Evolutionary conservation across 2,888 invertebrate genomes (phyloP), one percentile per base, ranked within the genome.

Genomic region (Fragum whitleyi): DNA sequence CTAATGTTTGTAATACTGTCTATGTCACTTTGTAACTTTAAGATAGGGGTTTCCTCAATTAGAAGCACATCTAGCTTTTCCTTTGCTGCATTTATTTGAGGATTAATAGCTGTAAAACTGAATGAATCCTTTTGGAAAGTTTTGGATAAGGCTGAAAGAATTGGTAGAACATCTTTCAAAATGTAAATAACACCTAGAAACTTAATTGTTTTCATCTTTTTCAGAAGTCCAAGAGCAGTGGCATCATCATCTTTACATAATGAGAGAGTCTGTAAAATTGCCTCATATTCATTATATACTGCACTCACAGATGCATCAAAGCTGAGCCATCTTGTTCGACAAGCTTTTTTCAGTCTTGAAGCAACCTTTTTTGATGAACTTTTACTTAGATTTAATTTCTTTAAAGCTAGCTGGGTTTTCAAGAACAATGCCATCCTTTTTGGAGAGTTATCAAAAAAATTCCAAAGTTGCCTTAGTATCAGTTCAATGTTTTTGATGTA

Each of bases 381-480:
- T 26, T 71, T 39, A 16, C 59, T 57, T 7, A 84, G 36, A 0
- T 65, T 2, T 14, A 77, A 47, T 1, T 53, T 32, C 65, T 77
- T 78, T 32, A 84, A 53, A 9, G 69, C 42, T 26, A 71, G 6
- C 23, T 84, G 86, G 2, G 78, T 77, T 70, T 83, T 86, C 26
- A 83, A 42, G 29, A 73, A 77, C 7, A 72, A 62, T 42, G 85
- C 85, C 77, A 77, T 81, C 68, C 79, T 55, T 67, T 85, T 83
- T 11, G 85, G 85, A 14, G 85, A 87, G 47, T 87, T 83, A 23
- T 85, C 72, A 72, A 85, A 80, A 26, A 70, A 85, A 19, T 81
- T 51, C 86, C 85, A 83, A 32, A 85, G 57, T 29, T 81, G 81
- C 23, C 73, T 61, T 16, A 85, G 74, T 11, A 55, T 47, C 1